Evolutionary conservation across 2,888 invertebrate species (phyloP).

Genomic region (Torymus texanus): DNA sequence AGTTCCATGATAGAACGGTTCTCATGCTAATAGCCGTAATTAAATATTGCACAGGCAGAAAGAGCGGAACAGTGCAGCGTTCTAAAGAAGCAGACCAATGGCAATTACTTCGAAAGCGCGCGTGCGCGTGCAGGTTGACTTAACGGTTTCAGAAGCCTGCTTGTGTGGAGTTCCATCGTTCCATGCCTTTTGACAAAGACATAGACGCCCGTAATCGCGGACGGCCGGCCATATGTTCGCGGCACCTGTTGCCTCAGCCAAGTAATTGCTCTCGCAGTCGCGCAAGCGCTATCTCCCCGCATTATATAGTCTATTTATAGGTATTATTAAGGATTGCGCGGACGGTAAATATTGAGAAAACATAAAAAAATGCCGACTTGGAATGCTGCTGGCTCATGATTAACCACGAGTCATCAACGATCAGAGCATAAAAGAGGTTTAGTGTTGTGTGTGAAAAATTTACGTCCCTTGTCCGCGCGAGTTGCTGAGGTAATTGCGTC

Average conservation of each 20-base stretch:
- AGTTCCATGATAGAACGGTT: neutral
- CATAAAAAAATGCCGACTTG: too few relatives aligned
- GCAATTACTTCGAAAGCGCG: slow-evolving; percentile 1
- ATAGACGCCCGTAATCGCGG: slow-evolving; percentile 17
- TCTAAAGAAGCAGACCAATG: slow-evolving; percentile 5
- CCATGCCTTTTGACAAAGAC: slow-evolving; percentile 17
- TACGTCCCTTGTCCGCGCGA: too few relatives aligned
- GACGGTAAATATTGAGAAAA: neutral
- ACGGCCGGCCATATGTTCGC: slow-evolving; percentile 32
- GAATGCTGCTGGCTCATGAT: too few relatives aligned
- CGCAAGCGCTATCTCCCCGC: neutral
- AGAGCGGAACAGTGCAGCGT: neutral
- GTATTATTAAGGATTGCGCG: slow-evolving; percentile 14
- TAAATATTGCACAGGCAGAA: neutral
- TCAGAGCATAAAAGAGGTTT: too few relatives aligned
- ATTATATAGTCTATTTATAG: neutral
- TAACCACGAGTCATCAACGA: too few relatives aligned
- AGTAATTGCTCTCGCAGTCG: slow-evolving; percentile 29
- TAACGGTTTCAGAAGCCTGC: slow-evolving; percentile 16
- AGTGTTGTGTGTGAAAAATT: too few relatives aligned
- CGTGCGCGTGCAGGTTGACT: neutral
- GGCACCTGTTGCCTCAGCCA: slow-evolving; percentile 28
- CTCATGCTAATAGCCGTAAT: slow-evolving; percentile 5
- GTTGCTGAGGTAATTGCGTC: too few relatives aligned
- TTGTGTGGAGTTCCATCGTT: neutral